Percentiles rank a stretch among this genome's conserved stretches.
Evolutionary conservation across 1,140 invertebrate genomes (phyloP).

Genomic region (Protaetia brevitarsis): DNA sequence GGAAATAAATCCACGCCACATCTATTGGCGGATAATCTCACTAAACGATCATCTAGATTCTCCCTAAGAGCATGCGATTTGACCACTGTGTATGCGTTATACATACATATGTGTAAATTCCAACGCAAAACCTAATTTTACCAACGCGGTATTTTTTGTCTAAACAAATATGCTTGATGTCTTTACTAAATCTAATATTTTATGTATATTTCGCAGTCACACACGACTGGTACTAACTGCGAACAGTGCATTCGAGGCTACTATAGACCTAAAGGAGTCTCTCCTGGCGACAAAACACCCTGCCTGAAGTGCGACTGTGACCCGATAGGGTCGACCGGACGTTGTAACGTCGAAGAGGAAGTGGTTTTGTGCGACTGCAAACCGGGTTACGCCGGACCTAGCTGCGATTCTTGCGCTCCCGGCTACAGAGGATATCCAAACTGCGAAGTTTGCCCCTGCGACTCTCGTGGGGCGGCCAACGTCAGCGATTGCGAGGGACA

Average conservation of each 20-base stretch:
- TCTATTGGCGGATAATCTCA: no score
- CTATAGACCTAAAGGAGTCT: conserved; percentile 61
- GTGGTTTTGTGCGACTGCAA: conserved; percentile 75
- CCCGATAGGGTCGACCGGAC: conserved; percentile 68
- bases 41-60: no score
- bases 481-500: conserved; percentile 72
- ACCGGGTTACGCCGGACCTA: conserved; percentile 75
- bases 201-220: conserved; percentile 49
- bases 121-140: no score
- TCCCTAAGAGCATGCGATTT: no score
- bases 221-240: conserved; percentile 84
- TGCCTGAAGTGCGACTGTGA: conserved; percentile 82
- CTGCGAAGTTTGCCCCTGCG: conserved; percentile 80
- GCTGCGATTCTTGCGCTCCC: conserved; percentile 80
- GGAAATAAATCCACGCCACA: no score
- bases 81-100: no score
- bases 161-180: no score
- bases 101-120: no score
- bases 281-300: conserved; percentile 62
- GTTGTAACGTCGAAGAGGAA: conserved; percentile 43
- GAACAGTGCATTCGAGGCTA: conserved; percentile 77
- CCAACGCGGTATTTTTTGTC: no score
- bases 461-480: conserved; percentile 66
- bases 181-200: neutral
- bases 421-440: conserved; percentile 77